phyloP scores from a whole-genome alignment of 2,797 vertebrate genomes.

The Gallinago solitaria region DNA sequence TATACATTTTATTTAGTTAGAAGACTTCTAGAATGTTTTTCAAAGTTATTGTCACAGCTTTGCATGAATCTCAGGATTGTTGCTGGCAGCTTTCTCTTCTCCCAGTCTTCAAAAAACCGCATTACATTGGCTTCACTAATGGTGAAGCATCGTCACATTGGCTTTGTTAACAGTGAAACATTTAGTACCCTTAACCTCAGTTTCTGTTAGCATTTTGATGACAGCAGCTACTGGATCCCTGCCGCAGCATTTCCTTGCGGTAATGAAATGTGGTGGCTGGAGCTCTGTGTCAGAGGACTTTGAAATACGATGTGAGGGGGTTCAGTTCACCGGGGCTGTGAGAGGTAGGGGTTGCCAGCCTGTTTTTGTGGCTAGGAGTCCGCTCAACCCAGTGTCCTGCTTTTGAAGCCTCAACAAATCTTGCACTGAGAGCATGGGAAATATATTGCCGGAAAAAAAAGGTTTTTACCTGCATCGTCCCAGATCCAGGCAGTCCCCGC shows the following conservation, averaged over 20 bases:
- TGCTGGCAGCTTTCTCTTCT: background rate
- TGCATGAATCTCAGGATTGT: background rate
- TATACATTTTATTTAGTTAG: background rate
- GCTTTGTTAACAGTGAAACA: background rate
- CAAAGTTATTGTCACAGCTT: background rate
- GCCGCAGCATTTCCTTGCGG: background rate
- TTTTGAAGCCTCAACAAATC: background rate
- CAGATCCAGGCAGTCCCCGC: rapidly evolving
- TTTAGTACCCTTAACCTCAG: background rate
- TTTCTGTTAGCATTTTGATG: background rate
- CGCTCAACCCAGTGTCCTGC: background rate
- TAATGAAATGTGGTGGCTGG: background rate
- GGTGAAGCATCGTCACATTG: background rate
- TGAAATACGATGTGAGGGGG: background rate
- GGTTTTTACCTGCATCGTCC: background rate
- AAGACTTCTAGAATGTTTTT: background rate
- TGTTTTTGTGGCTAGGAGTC: background rate
- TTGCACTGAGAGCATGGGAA: background rate
- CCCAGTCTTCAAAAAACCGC: background rate
- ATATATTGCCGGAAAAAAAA: background rate
- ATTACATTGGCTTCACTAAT: background rate
- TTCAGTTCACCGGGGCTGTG: background rate
- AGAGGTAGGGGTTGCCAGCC: background rate
- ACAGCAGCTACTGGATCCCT: background rate
- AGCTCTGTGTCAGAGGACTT: background rate